Conservation (phyloP, 2,113 vertebrate species). For the Misgurnus anguillicaudatus region DNA sequence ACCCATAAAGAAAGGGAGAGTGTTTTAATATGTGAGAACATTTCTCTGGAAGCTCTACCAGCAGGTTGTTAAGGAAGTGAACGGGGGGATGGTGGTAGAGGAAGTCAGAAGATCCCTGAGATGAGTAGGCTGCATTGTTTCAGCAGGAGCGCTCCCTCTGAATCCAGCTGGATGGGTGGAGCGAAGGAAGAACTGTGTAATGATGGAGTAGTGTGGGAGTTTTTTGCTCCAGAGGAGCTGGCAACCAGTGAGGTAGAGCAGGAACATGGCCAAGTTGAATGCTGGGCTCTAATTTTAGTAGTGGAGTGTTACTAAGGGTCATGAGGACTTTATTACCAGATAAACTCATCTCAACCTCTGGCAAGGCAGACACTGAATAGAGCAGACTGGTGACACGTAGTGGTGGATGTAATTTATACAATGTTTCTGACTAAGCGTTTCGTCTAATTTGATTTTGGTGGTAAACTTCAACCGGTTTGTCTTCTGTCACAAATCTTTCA, state of each 20-base stretch:
- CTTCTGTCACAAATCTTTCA: too few relatives aligned
- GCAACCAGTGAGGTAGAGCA: conserved; percentile 32
- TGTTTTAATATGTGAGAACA: neutral
- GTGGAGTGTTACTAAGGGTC: conserved; percentile 80
- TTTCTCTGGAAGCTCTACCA: conserved; percentile 1
- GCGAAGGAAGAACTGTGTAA: conserved; percentile 25
- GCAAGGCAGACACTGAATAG: conserved; percentile 37
- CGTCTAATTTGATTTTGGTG: neutral
- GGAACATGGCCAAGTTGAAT: conserved; percentile 77
- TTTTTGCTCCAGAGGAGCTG: neutral
- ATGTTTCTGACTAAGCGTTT: neutral
- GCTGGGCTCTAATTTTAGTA: conserved; percentile 83
- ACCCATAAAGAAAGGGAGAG: neutral
- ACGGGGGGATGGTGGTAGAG: conserved; percentile 21
- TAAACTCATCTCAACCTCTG: conserved; percentile 65
- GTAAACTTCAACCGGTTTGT: neutral
- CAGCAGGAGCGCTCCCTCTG: conserved; percentile 24
- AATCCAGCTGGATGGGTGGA: conserved; percentile 25
- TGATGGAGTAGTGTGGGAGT: conserved; percentile 25
- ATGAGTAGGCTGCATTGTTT: conserved; percentile 51
- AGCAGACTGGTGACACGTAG: conserved; percentile 26
- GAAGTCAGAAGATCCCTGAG: conserved; percentile 39
- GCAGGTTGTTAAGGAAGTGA: conserved; percentile 24
- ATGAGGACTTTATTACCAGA: conserved; percentile 75
- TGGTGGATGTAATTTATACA: conserved; percentile 18